A percentile compares a stretch with the other conserved stretches of the same genome.
phyloP scores from a whole-genome alignment of 2,113 vertebrate genomes.

The Neoarius graeffei region DNA sequence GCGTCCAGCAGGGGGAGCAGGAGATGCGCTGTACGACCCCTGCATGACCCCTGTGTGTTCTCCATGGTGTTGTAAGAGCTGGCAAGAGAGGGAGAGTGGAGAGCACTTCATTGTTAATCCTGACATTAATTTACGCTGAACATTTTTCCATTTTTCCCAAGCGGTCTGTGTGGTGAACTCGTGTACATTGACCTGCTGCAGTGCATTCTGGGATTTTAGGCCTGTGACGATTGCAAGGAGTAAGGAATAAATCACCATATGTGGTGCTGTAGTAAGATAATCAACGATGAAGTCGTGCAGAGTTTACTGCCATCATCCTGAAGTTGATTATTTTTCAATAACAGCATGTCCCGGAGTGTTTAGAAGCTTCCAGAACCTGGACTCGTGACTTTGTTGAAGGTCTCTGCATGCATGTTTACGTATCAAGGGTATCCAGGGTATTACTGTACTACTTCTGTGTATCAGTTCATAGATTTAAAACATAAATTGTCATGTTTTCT shows the following conservation, averaged over 20 bases:
- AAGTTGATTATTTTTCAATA: neutral
- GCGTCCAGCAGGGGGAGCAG: conserved; percentile 65
- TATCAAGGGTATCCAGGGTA: too few relatives aligned
- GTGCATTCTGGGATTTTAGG: neutral
- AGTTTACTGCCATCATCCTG: too few relatives aligned
- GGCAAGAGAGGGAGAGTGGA: neutral
- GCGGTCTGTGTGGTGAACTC: neutral
- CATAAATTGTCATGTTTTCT: too few relatives aligned
- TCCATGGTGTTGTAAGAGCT: neutral
- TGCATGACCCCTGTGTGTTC: neutral
- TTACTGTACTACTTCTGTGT: too few relatives aligned
- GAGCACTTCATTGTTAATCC: neutral
- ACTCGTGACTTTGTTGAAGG: too few relatives aligned
- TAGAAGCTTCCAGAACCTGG: neutral
- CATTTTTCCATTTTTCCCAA: neutral
- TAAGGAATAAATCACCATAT: neutral
- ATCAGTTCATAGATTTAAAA: too few relatives aligned
- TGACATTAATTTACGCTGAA: neutral
- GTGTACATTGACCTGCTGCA: neutral
- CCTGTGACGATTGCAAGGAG: neutral
- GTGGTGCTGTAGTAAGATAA: neutral
- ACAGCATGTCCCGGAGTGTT: neutral
- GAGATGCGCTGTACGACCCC: conserved; percentile 20
- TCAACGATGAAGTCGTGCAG: too few relatives aligned
- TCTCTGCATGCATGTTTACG: too few relatives aligned